Percentiles rank a stretch among this genome's conserved stretches.
phyloP scores from a whole-genome alignment of 2,797 vertebrate species.

The Eulemur coronatus region DNA sequence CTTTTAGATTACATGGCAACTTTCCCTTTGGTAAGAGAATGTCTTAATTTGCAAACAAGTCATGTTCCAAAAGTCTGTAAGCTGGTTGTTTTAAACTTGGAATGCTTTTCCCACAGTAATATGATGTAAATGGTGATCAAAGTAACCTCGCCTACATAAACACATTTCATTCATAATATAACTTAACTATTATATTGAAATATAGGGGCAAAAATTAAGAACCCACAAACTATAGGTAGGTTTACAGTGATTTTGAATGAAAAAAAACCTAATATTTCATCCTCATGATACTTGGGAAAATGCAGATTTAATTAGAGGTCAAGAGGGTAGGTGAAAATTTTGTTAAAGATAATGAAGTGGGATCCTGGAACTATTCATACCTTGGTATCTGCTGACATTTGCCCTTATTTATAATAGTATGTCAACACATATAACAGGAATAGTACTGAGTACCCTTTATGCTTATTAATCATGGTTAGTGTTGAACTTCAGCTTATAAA shows the following conservation, averaged over 20 bases:
- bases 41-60: constrained; percentile 8
- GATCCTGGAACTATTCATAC: not conserved
- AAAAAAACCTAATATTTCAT: not conserved
- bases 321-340: not conserved
- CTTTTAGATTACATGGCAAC: constrained; percentile 2
- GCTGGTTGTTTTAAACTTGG: not conserved
- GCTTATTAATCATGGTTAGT: not conserved
- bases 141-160: not conserved
- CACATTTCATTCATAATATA: not conserved
- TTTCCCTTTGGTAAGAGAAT: not conserved
- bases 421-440: not conserved
- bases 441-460: not conserved
- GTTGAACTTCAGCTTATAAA: not conserved
- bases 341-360: not conserved
- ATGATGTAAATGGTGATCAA: not conserved
- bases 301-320: not conserved
- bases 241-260: constrained; percentile 34
- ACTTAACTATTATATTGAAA: not conserved
- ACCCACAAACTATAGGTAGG: not conserved
- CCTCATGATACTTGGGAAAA: not conserved
- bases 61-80: not conserved
- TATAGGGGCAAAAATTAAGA: not conserved
- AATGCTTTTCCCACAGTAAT: not conserved
- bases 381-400: not conserved
- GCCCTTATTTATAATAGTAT: not conserved